Base-by-base conservation (phyloP, 1,140 invertebrate genomes). In the Homarus americanus region DNA sequence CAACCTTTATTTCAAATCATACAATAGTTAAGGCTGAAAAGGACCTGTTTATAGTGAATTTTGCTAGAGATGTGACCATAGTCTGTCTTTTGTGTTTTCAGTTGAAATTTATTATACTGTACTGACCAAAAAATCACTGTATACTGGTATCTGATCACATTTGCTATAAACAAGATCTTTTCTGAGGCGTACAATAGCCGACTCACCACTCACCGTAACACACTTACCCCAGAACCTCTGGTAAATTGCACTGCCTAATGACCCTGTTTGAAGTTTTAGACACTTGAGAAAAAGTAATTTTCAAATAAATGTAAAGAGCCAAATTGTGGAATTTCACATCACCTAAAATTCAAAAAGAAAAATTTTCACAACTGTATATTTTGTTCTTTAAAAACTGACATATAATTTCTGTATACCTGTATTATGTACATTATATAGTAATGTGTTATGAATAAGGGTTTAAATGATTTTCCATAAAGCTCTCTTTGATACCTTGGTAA, bases 11-110 rank as follows among this genome's bases (percentile, higher is more conserved):
- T 82, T 82, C 80, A 82, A 82, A 82, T 58, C 80, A 82, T 82
- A 82, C 80, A 82, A 82, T 82, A 82, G 80, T 58, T 82, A 82
- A 82, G 80, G 80, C 41, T 82, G 80, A 82, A 82, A 82, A 82
- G 53, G 36, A 53, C 80, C 80, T 82, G 80, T 82, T 82, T 82
- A 82, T 82, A 20, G 80, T 82, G 63, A 63, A 82, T 28, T 58
- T 15, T 53, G 24, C 20, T 40, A 40, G 24, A 36, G 36, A 58
- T 58, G 38, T 44, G 80, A 34, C 28, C 12, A 36, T 36, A 38
- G 80, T 53, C 80, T 63, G 34, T 44, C 49, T 76, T 40, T 76
- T 82, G 78, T 82, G 80, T 58, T 82, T n/a, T 40, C 41, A 80
- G 1, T 34, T 49, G 44, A 49, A 63, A 38, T 20, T 17, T 28